Evolutionary conservation across 2,888 invertebrate genomes (phyloP).

Genomic region (Baronia brevicornis): DNA sequence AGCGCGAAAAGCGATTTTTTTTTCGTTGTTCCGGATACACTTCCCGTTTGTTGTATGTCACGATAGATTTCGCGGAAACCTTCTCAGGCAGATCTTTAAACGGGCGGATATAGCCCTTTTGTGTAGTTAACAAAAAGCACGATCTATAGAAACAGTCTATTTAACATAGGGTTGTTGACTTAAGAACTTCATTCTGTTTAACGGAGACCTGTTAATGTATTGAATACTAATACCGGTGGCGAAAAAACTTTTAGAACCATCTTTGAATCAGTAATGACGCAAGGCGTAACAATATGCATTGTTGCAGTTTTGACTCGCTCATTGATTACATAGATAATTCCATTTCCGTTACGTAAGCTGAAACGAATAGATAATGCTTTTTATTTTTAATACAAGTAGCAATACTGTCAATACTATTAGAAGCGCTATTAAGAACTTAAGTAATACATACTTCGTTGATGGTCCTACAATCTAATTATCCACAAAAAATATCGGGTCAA

Average conservation of each 20-base stretch:
- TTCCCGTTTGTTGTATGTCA: constrained; percentile 68
- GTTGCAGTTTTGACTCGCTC: constrained; percentile 5
- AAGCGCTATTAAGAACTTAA: too few relatives aligned
- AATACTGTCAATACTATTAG: too few relatives aligned
- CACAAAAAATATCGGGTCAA: too few relatives aligned
- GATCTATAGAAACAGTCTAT: constrained; percentile 31
- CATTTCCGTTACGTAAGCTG: too few relatives aligned
- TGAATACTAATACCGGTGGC: constrained; percentile 43
- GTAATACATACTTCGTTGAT: too few relatives aligned
- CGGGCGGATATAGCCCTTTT: constrained; percentile 68
- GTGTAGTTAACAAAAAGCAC: constrained; percentile 55
- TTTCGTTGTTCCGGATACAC: constrained; percentile 69
- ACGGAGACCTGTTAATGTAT: constrained; percentile 34
- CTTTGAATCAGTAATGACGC: constrained; percentile 36
- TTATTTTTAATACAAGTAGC: too few relatives aligned
- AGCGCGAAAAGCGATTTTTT: constrained; percentile 48
- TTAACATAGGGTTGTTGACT: constrained; percentile 59
- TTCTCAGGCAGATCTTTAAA: constrained; percentile 45
- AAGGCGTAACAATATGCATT: constrained; percentile 20
- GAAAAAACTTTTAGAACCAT: constrained; percentile 36
- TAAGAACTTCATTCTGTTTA: constrained; percentile 34
- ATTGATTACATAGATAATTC: too few relatives aligned
- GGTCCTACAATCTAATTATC: too few relatives aligned
- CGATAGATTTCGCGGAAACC: constrained; percentile 68
- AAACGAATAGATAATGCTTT: too few relatives aligned